Base-by-base conservation (phyloP, 1,140 invertebrate species). In the Vollenhovia emeryi region DNA sequence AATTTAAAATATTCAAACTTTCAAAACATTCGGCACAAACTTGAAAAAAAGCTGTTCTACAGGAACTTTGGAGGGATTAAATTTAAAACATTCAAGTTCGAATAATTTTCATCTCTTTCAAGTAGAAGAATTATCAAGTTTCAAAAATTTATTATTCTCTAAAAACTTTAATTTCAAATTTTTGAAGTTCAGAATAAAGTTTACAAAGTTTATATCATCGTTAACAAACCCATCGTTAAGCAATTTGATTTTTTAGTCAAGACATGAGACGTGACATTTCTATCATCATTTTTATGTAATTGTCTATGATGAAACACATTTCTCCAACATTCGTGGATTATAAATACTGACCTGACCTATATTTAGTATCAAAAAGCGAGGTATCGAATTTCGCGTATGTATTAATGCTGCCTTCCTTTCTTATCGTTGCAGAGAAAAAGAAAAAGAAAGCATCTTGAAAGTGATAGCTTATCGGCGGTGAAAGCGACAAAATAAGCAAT, bases 351-450 rank as follows among this genome's bases (percentile, higher is more conserved):
- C 59, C 33, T 78, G 86, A 86, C 85, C 73, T 69, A 86, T 27
- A 89, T 89, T 66, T 30, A n/a, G 45, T 86, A 86, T 86, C 85
- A 82, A 82, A 73, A 82, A 71, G 13, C 62, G 15, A 11, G 11
- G 21, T 79, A 66, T 79, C 60, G 8, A 82, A 82, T 82, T 82
- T 73, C 52, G 7, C 13, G 7, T 5, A 15, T 50, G 11, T 69
- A 75, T 50, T 43, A 78, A 85, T 52, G 57, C 18, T 78, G 45
- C 76, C 45, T 64, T 87, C 43, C 52, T 30, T 55, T n/a, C 30
- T 43, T 80, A 71, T 80, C 64, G 9, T 15, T 43, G 18, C 18
- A 15, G 40, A 43, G 18, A 73, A 18, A 36, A 2, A 43, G 18
- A 68, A 18, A 76, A 45, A 57, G 33, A 40, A 27, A 24, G 13